phyloP scores from a whole-genome alignment of 2,113 vertebrate genomes.

The Aepyceros melampus region DNA sequence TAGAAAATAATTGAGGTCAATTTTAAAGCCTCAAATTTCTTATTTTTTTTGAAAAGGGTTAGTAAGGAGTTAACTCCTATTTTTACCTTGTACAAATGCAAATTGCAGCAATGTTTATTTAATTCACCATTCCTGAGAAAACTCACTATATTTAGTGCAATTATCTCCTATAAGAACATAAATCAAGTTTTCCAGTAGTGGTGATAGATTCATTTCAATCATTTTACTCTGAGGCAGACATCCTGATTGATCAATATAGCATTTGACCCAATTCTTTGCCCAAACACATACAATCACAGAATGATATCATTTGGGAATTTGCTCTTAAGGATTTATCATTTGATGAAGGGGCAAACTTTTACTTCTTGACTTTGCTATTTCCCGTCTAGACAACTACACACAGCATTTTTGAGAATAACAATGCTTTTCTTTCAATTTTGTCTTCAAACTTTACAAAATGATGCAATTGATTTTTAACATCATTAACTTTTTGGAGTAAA shows the following conservation, averaged over 20 bases:
- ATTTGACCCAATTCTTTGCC: conserved; percentile 1
- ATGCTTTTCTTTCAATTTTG: conserved; percentile 64
- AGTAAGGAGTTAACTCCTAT: not conserved
- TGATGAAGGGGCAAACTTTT: conserved; percentile 66
- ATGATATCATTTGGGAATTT: conserved; percentile 52
- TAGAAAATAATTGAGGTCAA: not conserved
- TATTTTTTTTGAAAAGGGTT: not conserved
- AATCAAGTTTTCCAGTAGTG: not conserved
- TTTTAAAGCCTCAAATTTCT: not conserved
- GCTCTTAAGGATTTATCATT: conserved; percentile 64
- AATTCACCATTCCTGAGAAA: not conserved
- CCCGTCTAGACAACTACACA: conserved; percentile 80
- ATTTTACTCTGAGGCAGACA: not conserved
- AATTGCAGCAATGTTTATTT: not conserved
- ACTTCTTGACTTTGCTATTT: conserved; percentile 77
- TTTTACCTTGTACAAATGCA: not conserved
- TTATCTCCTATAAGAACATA: not conserved
- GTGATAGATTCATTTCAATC: not conserved
- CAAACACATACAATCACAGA: conserved; percentile 26
- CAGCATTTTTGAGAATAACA: conserved; percentile 62
- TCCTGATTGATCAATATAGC: not conserved
- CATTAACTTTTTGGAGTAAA: not conserved
- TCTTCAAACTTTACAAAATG: conserved; percentile 60
- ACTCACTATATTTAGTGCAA: not conserved
- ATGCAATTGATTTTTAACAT: not conserved